Evolutionary conservation across 2,113 vertebrate species (phyloP), one percentile per base, ranked within the genome.

Genomic region (Bucco capensis): DNA sequence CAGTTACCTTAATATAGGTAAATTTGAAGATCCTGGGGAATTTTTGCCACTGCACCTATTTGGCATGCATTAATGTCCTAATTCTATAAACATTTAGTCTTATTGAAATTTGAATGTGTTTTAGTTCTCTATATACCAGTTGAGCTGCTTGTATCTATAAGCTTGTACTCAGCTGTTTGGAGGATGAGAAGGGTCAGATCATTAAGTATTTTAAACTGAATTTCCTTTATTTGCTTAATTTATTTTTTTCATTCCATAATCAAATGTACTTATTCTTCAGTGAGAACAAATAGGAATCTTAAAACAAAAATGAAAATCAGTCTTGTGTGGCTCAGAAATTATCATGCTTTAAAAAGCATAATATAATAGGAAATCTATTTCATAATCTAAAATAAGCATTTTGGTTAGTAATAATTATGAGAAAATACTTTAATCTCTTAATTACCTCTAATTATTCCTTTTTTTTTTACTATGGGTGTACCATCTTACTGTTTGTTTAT

Each of bases 311-410:
- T 83, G 92, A 96, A 97, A 96, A 96, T 93, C 95, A 96, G 86
- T 97, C 97, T 97, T 97, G 89, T 95, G 95, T 95, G 88, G 92
- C 93, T 96, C 83, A 95, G 71, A 96, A 97, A 96, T 96, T 90
- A 95, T 86, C 81, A 38, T 70, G 82, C 38, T 90, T 83, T 93
- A 49, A 80, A 82, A 95, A 89, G 54, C 72, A 93, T 95, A 93
- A 81, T 31, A 69, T 46, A 79, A 69, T 46, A 79, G 92, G 57
- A 93, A 96, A 94, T 94, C 67, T 35, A 94, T 72, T 95, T 97
- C 76, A 87, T 69, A 33, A 89, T 83, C 58, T 94, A 75, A 94
- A 93, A 92, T 89, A 84, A 86, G 35, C 38, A 82, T 53, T 94
- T 96, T 87, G 83, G 73, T 95, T 51, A 95, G 65, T 92, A 89